These are phyloP conservation scores for Dichetophora obliterata DNA, from an alignment of 2,888 invertebrate species.

Conservation along the genomic window DNA sequence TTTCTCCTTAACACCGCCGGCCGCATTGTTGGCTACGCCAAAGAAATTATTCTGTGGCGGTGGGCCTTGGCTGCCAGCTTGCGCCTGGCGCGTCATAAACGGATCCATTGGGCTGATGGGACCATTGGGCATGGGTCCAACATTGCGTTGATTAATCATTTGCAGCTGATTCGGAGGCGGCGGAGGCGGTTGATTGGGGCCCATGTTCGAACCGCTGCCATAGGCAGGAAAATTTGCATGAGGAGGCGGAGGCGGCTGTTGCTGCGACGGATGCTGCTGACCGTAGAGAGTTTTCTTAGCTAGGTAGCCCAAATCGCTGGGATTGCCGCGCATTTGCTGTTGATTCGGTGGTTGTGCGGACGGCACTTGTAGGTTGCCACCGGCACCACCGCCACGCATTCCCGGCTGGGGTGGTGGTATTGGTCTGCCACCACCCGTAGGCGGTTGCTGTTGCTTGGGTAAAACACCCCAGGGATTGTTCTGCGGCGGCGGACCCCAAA, in stretches of 20 bases:
- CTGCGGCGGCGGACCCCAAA: conserved; percentile 69
- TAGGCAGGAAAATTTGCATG: conserved; percentile 49
- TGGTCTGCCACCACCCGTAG: conserved; percentile 51
- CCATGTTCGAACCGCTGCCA: conserved; percentile 46
- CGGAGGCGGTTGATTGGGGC: conserved; percentile 49
- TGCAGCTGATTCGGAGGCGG: conserved; percentile 56
- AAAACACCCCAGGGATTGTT: conserved; percentile 68
- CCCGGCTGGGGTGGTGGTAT: conserved; percentile 52
- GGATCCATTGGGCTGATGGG: conserved; percentile 67
- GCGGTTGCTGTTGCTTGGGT: conserved; percentile 61
- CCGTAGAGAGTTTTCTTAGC: conserved; percentile 62
- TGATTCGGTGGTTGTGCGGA: conserved; percentile 49
- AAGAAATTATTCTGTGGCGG: conserved; percentile 51
- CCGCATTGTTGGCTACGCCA: conserved; percentile 42
- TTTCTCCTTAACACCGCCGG: conserved; percentile 63
- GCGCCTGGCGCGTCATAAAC: conserved; percentile 50
- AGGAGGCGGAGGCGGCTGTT: conserved; percentile 53
- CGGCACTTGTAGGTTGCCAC: conserved; percentile 53
- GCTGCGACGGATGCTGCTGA: conserved; percentile 51
- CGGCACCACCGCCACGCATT: conserved; percentile 58
- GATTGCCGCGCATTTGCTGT: conserved; percentile 58
- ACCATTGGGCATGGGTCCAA: conserved; percentile 65
- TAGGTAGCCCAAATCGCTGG: conserved; percentile 62
- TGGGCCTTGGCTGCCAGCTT: conserved; percentile 39
- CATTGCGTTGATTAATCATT: conserved; percentile 59